These are phyloP conservation scores for Zaprionus nigranus DNA, from an alignment of 1,140 invertebrate species.

Conservation along the genomic window DNA sequence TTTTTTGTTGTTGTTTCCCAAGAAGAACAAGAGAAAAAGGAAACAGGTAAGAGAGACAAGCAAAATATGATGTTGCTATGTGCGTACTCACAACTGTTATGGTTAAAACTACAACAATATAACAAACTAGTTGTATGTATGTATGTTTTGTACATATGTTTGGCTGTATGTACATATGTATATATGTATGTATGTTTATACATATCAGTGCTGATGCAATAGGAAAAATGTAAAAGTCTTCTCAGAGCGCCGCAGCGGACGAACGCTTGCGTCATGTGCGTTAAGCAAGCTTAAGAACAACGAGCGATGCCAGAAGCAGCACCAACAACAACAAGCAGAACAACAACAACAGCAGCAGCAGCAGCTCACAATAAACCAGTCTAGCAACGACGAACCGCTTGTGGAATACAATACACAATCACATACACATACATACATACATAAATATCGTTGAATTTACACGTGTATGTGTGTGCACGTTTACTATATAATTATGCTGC, in stretches of 20 bases:
- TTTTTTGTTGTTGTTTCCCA: conserved; percentile 1
- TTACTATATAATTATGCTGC: conserved; percentile 63
- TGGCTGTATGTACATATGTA: no score
- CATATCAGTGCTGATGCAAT: conserved; percentile 68
- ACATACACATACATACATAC: conserved; percentile 1
- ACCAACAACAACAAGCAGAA: background rate
- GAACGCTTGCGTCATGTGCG: conserved; percentile 73
- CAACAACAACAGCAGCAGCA: conserved; percentile 14
- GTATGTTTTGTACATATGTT: no score
- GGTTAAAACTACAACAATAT: conserved; percentile 57
- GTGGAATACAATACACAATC: conserved; percentile 36
- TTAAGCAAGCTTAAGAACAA: conserved; percentile 60
- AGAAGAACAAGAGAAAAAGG: conserved; percentile 22
- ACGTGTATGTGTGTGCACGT: conserved; percentile 31
- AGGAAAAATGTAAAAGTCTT: conserved; percentile 76
- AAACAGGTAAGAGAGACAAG: conserved; percentile 26
- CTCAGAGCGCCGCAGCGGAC: conserved; percentile 27
- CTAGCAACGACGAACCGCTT: conserved; percentile 69
- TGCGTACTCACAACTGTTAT: conserved; percentile 51
- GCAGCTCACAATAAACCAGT: conserved; percentile 72
- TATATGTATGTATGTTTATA: conserved; percentile 15
- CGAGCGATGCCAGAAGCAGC: conserved; percentile 18
- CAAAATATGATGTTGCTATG: conserved; percentile 31
- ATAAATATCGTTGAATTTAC: conserved; percentile 21
- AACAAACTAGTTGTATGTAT: conserved; percentile 37